Percentiles rank a stretch among this genome's conserved stretches.
Evolutionary conservation across 2,113 vertebrate genomes (phyloP).

Genomic region (Microcebus jonahi): DNA sequence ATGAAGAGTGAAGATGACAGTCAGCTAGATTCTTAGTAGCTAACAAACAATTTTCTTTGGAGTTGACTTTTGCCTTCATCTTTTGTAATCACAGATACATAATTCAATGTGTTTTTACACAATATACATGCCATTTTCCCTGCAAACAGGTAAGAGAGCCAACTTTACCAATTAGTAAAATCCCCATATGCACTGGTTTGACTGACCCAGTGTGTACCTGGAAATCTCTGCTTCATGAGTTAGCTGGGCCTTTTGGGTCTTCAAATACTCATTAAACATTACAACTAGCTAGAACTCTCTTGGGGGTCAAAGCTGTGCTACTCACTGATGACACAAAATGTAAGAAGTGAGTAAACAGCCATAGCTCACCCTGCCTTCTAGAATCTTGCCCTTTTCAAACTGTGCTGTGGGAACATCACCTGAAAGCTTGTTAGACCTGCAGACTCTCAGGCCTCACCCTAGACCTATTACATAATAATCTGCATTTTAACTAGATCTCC

Average conservation of each 20-base stretch:
- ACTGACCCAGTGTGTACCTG: not conserved
- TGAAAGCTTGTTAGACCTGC: not conserved
- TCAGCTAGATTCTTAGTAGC: constrained; percentile 32
- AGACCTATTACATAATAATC: not conserved
- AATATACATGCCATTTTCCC: not conserved
- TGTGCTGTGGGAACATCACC: not conserved
- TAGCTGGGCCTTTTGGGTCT: not conserved
- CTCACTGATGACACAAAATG: not conserved
- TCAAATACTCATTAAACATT: not conserved
- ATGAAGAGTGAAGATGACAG: not conserved
- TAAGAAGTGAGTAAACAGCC: not conserved
- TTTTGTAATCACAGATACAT: not conserved
- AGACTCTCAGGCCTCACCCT: not conserved
- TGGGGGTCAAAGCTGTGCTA: not conserved
- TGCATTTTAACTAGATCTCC: not conserved
- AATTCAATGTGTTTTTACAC: not conserved
- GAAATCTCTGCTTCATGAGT: not conserved
- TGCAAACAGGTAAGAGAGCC: not conserved
- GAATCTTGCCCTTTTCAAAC: not conserved
- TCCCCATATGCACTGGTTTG: not conserved
- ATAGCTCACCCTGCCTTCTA: not conserved
- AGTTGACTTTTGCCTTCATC: constrained; percentile 2
- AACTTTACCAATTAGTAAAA: not conserved
- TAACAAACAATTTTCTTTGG: constrained; percentile 25
- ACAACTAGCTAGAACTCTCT: not conserved